Percentiles rank a stretch among this genome's conserved stretches.
phyloP scores from a whole-genome alignment of 2,888 invertebrate genomes.

The Hypsopygia costalis region DNA sequence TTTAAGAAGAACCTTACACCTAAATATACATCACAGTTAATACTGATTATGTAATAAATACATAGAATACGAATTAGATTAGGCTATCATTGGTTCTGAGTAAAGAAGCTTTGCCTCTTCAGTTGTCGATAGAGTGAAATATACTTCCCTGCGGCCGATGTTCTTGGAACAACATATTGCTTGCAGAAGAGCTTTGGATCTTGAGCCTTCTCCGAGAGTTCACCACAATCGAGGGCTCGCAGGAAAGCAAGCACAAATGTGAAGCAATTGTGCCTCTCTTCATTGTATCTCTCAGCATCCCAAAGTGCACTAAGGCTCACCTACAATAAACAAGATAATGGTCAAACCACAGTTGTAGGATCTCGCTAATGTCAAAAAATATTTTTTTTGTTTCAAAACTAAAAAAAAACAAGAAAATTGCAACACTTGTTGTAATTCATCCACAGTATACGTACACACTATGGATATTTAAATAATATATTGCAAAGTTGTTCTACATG shows the following conservation, averaged over 20 bases:
- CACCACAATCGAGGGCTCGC: conserved; percentile 85
- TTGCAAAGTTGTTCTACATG: too few relatives aligned
- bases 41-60: conserved; percentile 67
- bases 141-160: conserved; percentile 91
- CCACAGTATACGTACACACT: too few relatives aligned
- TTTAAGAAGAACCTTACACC: conserved; percentile 54
- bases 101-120: conserved; percentile 68
- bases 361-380: too few relatives aligned
- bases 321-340: conserved; percentile 35
- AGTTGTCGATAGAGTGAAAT: conserved; percentile 90
- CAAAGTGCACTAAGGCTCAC: conserved; percentile 81
- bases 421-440: too few relatives aligned
- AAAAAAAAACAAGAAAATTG: too few relatives aligned
- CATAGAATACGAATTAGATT: conserved; percentile 33
- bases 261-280: conserved; percentile 91
- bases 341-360: too few relatives aligned
- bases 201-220: conserved; percentile 84
- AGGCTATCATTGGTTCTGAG: conserved; percentile 67
- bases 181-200: conserved; percentile 88
- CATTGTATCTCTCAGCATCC: conserved; percentile 86
- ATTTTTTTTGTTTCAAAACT: too few relatives aligned
- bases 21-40: conserved; percentile 76
- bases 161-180: conserved; percentile 89
- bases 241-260: conserved; percentile 92
- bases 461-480: too few relatives aligned